phyloP scores from a whole-genome alignment of 2,113 vertebrate genomes.

The Calidris pygmaea region DNA sequence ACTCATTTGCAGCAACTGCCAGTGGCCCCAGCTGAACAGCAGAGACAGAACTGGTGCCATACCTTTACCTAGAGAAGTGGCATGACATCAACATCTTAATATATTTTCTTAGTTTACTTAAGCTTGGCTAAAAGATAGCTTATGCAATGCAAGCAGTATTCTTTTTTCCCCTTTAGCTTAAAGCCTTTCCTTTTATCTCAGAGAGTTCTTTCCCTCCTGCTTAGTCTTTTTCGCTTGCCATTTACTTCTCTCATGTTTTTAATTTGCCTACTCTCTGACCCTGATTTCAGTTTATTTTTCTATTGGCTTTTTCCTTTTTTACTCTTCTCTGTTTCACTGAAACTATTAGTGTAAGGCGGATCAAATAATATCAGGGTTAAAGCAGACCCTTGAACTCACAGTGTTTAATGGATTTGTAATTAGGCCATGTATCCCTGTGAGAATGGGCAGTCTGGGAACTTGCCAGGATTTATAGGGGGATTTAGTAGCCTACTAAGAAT shows the following conservation, averaged over 20 bases:
- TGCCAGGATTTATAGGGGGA: conserved; percentile 41
- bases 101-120: neutral
- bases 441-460: conserved; percentile 25
- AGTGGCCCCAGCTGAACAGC: neutral
- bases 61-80: neutral
- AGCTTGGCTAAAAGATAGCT: neutral
- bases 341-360: neutral
- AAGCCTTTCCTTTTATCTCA: neutral
- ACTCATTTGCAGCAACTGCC: neutral
- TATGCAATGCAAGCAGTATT: neutral
- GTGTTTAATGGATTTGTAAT: conserved; percentile 50
- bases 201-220: neutral
- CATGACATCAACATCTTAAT: neutral
- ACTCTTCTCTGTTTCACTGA: neutral
- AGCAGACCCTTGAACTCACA: conserved; percentile 26
- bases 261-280: neutral
- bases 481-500: conserved; percentile 43
- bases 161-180: neutral
- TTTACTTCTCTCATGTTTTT: neutral
- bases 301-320: neutral
- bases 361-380: conserved; percentile 11
- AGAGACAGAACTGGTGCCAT: neutral
- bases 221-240: neutral
- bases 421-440: conserved; percentile 36
- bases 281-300: neutral